A percentile compares a stretch with the other conserved stretches of the same genome.
phyloP scores from a whole-genome alignment of 2,888 invertebrate species.

The Cephus pulcher region DNA sequence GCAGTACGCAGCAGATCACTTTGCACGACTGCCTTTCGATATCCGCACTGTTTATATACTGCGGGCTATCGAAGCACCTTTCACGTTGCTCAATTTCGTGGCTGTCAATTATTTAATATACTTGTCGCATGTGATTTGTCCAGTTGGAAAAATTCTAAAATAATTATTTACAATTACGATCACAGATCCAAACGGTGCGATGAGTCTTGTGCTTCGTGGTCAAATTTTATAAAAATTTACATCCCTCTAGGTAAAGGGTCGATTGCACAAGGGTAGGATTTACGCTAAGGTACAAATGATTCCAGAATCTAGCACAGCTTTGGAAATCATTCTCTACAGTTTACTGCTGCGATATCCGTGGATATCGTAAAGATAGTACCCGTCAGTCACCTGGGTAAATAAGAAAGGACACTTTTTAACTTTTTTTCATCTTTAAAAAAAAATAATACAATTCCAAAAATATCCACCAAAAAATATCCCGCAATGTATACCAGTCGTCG shows the following conservation, averaged over 20 bases:
- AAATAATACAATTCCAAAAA: background rate
- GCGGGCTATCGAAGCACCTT: background rate
- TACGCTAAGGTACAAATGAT: background rate
- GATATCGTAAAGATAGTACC: background rate
- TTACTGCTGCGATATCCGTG: background rate
- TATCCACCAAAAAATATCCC: background rate
- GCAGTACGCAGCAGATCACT: slow-evolving; percentile 35
- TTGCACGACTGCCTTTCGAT: slow-evolving; percentile 11
- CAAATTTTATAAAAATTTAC: background rate
- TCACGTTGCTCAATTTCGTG: background rate
- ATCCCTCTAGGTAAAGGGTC: background rate
- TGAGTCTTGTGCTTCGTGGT: background rate
- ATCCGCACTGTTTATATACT: background rate
- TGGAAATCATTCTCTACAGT: background rate
- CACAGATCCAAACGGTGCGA: background rate
- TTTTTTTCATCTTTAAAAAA: background rate
- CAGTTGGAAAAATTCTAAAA: background rate
- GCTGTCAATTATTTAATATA: background rate
- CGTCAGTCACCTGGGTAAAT: background rate
- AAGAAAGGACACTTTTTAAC: background rate
- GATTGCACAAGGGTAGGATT: background rate
- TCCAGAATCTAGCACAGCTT: background rate
- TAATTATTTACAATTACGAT: background rate
- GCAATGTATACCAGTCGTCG: background rate
- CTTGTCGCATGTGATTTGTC: background rate